Evolutionary conservation across 2,113 vertebrate genomes (phyloP).

Genomic region (Oreochromis aureus): DNA sequence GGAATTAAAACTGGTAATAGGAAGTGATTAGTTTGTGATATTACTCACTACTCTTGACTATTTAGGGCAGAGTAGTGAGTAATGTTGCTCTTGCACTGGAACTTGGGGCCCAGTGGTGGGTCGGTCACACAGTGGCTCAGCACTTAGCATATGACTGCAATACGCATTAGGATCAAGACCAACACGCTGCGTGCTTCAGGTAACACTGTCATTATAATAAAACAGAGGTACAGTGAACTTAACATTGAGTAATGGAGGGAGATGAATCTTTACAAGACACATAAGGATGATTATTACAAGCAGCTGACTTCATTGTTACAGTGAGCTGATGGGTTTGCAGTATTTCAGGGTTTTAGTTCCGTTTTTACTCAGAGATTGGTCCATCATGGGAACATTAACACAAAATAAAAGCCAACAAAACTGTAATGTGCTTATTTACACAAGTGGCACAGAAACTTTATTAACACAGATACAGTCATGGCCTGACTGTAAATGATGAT

Average conservation of each 20-base stretch:
- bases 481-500: neutral
- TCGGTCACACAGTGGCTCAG: neutral
- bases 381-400: neutral
- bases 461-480: neutral
- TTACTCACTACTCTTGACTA: neutral
- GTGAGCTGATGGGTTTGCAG: neutral
- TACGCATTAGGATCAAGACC: neutral
- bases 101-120: neutral
- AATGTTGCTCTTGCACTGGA: neutral
- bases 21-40: neutral
- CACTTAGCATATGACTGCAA: neutral
- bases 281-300: neutral
- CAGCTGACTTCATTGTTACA: neutral
- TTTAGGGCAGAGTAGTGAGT: neutral
- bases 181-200: neutral
- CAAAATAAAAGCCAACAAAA: neutral
- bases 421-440: neutral
- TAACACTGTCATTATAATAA: neutral
- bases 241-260: neutral
- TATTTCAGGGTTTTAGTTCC: neutral
- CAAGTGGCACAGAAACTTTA: neutral
- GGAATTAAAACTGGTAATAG: neutral
- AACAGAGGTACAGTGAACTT: neutral
- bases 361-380: neutral
- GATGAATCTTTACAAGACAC: neutral